Conservation (phyloP, 2,797 vertebrate genomes). For the Parauchenoglanis punctatus region DNA sequence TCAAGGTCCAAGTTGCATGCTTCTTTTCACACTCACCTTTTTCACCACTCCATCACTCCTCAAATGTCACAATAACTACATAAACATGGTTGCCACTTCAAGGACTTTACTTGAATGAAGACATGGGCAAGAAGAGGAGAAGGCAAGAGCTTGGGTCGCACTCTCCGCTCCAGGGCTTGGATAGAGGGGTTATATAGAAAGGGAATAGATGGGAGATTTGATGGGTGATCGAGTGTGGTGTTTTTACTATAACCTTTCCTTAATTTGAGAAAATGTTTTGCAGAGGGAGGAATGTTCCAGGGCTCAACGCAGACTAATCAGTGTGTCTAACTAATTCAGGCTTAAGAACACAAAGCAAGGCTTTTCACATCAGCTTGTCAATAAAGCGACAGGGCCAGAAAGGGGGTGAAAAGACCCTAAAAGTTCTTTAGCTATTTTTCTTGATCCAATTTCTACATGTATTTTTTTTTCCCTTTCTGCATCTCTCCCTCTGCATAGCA, state of each 20-base stretch:
- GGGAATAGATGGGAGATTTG: slow-evolving; percentile 21
- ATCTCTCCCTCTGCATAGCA: slow-evolving; percentile 14
- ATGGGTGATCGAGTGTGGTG: slow-evolving; percentile 33
- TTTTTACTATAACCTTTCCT: slow-evolving; percentile 58
- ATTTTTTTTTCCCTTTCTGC: slow-evolving; percentile 30
- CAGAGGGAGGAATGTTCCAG: slow-evolving; percentile 53
- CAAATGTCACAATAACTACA: slow-evolving; percentile 32
- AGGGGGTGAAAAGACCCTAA: neutral
- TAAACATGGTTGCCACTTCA: slow-evolving; percentile 31
- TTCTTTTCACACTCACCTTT: slow-evolving; percentile 16
- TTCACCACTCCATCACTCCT: slow-evolving; percentile 21
- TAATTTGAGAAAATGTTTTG: slow-evolving; percentile 58
- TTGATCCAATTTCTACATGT: slow-evolving; percentile 37
- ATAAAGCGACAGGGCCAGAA: slow-evolving; percentile 22
- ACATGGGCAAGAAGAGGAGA: neutral
- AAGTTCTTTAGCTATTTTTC: slow-evolving; percentile 40
- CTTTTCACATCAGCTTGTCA: slow-evolving; percentile 50
- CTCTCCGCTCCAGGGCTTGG: neutral
- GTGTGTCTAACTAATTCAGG: slow-evolving; percentile 54
- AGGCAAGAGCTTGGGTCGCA: neutral
- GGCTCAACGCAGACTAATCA: slow-evolving; percentile 52
- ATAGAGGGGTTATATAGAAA: slow-evolving; percentile 24
- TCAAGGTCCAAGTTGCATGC: slow-evolving; percentile 20
- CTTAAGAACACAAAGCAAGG: slow-evolving; percentile 46
- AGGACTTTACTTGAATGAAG: slow-evolving; percentile 28